Evolutionary conservation across 2,888 invertebrate genomes (phyloP).

Genomic region (Pseudeuparius sepicola): DNA sequence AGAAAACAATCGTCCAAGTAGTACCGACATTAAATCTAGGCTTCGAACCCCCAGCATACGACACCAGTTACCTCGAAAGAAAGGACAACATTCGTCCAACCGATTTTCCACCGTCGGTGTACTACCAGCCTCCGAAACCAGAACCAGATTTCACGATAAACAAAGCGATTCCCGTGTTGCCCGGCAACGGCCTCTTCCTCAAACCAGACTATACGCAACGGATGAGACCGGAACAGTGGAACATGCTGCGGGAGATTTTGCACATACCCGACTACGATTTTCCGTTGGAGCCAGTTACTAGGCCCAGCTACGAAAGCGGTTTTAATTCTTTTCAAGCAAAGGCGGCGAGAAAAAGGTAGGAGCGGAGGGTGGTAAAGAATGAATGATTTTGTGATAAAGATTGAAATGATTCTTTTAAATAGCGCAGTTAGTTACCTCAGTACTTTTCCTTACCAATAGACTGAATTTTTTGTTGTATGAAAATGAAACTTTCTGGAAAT

Average conservation of each 20-base stretch:
- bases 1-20: neutral
- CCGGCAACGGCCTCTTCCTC: too few species aligned
- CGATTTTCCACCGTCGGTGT: conserved; percentile 23
- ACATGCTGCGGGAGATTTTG: conserved; percentile 33
- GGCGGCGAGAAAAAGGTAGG: conserved; percentile 7
- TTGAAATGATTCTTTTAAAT: too few species aligned
- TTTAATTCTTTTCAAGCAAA: conserved; percentile 36
- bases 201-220: conserved; percentile 17
- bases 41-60: conserved; percentile 11
- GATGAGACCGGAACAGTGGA: conserved; percentile 30
- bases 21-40: conserved; percentile 4
- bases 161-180: too few species aligned
- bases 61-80: conserved; percentile 8
- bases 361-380: too few species aligned
- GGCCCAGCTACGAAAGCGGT: conserved; percentile 36
- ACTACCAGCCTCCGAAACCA: conserved; percentile 26
- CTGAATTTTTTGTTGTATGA: too few species aligned
- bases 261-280: conserved; percentile 39
- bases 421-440: too few species aligned
- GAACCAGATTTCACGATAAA: conserved; percentile 23
- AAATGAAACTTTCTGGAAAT: too few species aligned
- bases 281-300: conserved; percentile 34
- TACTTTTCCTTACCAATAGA: too few species aligned
- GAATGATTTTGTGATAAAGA: too few species aligned
- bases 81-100: conserved; percentile 9